These are phyloP conservation scores for Myzus persicae DNA, from an alignment of 1,140 invertebrate species.

Conservation along the genomic window DNA sequence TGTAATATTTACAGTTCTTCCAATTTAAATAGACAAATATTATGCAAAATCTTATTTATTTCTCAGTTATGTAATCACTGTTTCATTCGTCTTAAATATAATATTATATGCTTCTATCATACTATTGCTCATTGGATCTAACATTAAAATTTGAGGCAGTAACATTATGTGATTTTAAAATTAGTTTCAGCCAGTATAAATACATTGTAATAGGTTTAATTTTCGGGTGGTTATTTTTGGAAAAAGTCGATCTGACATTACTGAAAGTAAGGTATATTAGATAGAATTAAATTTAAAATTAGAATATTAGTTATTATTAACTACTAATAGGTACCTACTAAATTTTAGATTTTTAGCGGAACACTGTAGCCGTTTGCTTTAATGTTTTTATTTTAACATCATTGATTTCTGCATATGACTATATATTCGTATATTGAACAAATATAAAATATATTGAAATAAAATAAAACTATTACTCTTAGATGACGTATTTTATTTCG, in stretches of 20 bases:
- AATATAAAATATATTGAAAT: slow-evolving; percentile 16
- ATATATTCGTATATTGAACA: background rate
- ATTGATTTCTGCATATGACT: background rate
- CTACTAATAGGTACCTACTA: background rate
- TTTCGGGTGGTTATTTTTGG: background rate
- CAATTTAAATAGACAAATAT: background rate
- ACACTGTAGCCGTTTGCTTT: background rate
- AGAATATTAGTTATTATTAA: background rate
- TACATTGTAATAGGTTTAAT: background rate
- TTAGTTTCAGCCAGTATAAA: background rate
- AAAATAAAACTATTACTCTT: background rate
- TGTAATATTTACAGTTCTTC: background rate
- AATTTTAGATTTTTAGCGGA: background rate
- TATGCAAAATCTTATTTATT: background rate
- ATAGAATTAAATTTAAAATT: background rate
- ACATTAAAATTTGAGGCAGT: too few relatives aligned
- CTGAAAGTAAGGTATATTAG: background rate
- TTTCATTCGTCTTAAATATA: background rate
- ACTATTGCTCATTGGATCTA: background rate
- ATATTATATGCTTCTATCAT: background rate
- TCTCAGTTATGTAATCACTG: background rate
- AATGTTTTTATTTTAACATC: background rate
- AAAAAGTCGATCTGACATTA: background rate
- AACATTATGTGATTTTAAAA: background rate
- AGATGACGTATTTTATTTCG: background rate